Conservation (phyloP, 2,113 vertebrate genomes). For the Connochaetes taurinus region DNA sequence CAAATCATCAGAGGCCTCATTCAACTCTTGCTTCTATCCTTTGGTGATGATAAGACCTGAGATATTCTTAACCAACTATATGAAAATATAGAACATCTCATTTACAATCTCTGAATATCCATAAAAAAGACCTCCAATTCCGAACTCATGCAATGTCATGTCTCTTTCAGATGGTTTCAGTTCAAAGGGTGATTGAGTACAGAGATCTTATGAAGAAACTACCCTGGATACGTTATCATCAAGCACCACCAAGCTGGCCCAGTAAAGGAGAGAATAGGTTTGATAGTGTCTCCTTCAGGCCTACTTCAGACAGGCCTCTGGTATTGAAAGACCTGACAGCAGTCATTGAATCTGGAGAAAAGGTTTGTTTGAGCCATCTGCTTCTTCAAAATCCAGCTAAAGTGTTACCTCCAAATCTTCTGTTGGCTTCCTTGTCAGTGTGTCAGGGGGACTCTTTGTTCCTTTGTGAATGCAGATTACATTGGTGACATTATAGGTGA, state of each 20-base stretch:
- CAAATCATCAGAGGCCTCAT: too few species aligned
- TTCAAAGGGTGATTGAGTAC: conserved; percentile 94
- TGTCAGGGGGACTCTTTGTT: background rate
- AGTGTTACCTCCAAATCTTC: accelerated
- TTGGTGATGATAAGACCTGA: too few species aligned
- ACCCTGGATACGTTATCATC: too few species aligned
- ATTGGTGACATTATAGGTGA: accelerated
- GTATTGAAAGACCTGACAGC: conserved; percentile 90
- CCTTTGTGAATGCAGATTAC: background rate
- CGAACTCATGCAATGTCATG: background rate
- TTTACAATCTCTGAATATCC: too few species aligned
- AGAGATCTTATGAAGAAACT: conserved; percentile 90
- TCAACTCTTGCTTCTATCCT: too few species aligned
- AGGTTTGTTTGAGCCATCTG: background rate
- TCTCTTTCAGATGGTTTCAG: conserved; percentile 91
- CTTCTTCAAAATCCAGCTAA: background rate
- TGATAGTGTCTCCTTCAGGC: conserved; percentile 91
- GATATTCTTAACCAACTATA: too few species aligned
- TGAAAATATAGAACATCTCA: too few species aligned
- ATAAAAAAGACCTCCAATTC: accelerated
- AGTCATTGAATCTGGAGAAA: conserved; percentile 79
- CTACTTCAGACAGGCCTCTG: conserved; percentile 85
- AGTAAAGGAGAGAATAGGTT: conserved; percentile 86
- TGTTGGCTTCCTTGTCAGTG: too few species aligned
- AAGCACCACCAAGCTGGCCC: conserved; percentile 85